A percentile compares a stretch with the other conserved stretches of the same genome.
phyloP scores from a whole-genome alignment of 2,888 invertebrate genomes.

The Nephrotoma guestfalica region DNA sequence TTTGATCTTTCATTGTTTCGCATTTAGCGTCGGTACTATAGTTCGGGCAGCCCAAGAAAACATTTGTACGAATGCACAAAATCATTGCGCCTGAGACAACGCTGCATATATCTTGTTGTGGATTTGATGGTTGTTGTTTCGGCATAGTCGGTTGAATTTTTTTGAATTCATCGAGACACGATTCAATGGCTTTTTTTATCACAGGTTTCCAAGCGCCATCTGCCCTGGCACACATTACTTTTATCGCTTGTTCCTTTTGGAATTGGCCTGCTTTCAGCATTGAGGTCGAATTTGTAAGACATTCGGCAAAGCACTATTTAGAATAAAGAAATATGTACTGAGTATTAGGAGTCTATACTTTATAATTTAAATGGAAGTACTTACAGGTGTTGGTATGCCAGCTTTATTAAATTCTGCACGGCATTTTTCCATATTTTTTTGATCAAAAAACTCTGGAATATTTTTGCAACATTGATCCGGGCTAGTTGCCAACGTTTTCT shows the following conservation, averaged over 20 bases:
- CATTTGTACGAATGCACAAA: not conserved
- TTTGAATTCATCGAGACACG: not conserved
- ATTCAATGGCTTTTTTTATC: not conserved
- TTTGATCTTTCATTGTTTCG: not conserved
- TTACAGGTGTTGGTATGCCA: not conserved
- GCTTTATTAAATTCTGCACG: not conserved
- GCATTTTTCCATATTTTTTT: not conserved
- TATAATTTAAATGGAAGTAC: not conserved
- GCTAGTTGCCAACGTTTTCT: not conserved
- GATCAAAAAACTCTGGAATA: not conserved
- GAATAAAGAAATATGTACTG: not conserved
- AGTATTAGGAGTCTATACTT: too few species aligned
- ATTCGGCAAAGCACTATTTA: not conserved
- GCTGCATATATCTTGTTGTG: not conserved
- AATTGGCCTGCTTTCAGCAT: not conserved
- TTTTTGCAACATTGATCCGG: not conserved
- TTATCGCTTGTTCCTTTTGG: not conserved
- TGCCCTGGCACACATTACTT: not conserved
- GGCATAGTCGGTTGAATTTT: not conserved
- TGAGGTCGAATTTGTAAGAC: not conserved
- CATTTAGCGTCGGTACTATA: not conserved
- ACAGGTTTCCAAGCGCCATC: not conserved
- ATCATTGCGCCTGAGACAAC: not conserved
- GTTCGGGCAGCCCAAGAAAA: not conserved
- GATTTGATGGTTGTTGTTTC: not conserved